These are phyloP conservation scores for Benthochromis sp. DNA, from an alignment of 2,113 vertebrate genomes.

Conservation along the genomic window DNA sequence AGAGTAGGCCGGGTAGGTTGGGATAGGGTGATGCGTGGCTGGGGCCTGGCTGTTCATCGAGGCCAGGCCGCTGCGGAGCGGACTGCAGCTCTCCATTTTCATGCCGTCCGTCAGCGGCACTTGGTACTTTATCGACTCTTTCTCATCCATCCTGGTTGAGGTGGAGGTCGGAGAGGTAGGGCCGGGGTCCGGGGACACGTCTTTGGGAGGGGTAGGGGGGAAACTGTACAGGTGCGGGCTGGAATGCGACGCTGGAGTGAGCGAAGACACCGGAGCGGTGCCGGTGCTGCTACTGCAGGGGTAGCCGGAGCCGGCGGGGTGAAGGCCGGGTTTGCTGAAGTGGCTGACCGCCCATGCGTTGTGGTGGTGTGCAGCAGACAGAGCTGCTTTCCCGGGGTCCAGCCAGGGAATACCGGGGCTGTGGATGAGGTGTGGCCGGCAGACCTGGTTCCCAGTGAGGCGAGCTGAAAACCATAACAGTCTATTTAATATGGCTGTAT, in stretches of 20 bases:
- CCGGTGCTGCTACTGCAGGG: slow-evolving; percentile 80
- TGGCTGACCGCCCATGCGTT: slow-evolving; percentile 97
- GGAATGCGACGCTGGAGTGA: slow-evolving; percentile 83
- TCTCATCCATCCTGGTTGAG: slow-evolving; percentile 85
- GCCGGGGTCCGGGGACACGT: slow-evolving; percentile 91
- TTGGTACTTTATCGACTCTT: slow-evolving; percentile 95
- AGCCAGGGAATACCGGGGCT: slow-evolving; percentile 95
- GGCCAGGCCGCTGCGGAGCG: slow-evolving; percentile 82
- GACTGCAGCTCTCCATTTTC: slow-evolving; percentile 95
- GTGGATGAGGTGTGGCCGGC: slow-evolving; percentile 95
- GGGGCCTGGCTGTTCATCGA: slow-evolving; percentile 82
- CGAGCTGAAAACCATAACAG: slow-evolving; percentile 75
- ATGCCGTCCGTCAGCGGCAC: slow-evolving; percentile 85
- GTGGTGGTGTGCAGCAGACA: slow-evolving; percentile 86
- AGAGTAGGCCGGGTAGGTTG: slow-evolving; percentile 89
- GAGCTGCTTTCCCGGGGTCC: slow-evolving; percentile 92
- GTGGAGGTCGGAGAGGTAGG: slow-evolving; percentile 84
- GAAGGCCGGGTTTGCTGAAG: slow-evolving; percentile 91
- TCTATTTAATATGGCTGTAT: neutral
- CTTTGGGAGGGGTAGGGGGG: slow-evolving; percentile 94
- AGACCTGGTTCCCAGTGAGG: slow-evolving; percentile 91
- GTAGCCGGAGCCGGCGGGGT: slow-evolving; percentile 86
- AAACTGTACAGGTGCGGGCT: slow-evolving; percentile 94
- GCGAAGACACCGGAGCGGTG: slow-evolving; percentile 80
- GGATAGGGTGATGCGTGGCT: slow-evolving; percentile 93